phyloP scores from a whole-genome alignment of 1,140 invertebrate genomes.

The Macrobrachium rosenbergii region DNA sequence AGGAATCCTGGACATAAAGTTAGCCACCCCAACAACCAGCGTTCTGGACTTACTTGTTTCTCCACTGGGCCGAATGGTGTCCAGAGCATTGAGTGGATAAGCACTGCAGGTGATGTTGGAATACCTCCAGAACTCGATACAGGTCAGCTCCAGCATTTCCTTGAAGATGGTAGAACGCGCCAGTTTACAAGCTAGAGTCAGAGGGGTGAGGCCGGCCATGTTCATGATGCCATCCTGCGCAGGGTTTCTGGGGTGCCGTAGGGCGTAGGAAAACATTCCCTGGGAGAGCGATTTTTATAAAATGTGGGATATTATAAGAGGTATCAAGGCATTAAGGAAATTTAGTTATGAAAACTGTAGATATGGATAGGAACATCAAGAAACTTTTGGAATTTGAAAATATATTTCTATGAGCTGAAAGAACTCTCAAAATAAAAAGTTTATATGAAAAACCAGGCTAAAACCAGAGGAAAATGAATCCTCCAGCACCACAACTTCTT shows the following conservation, averaged over 20 bases:
- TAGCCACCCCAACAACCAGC: too few species aligned
- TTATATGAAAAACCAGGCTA: neutral
- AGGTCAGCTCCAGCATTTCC: constrained; percentile 97
- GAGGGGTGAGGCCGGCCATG: constrained; percentile 90
- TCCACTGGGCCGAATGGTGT: constrained; percentile 94
- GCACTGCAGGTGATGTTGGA: constrained; percentile 99
- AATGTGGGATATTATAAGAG: neutral
- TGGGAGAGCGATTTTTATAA: constrained; percentile 68
- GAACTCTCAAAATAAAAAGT: neutral
- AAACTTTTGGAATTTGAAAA: neutral
- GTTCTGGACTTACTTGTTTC: constrained; percentile 93
- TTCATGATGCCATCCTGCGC: constrained; percentile 92
- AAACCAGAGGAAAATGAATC: neutral
- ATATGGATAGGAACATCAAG: neutral
- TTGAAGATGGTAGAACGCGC: constrained; percentile 93
- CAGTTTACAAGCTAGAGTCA: constrained; percentile 95
- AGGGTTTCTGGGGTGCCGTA: constrained; percentile 92
- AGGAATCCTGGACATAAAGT: too few species aligned
- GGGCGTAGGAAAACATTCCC: constrained; percentile 98
- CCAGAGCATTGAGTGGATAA: constrained; percentile 95
- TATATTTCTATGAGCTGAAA: neutral
- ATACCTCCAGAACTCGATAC: constrained; percentile 97
- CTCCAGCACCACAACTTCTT: too few species aligned
- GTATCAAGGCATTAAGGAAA: too few species aligned
- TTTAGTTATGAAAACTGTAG: neutral